Evolutionary conservation across 2,888 invertebrate species (phyloP).

Genomic region (Panopea generosa): DNA sequence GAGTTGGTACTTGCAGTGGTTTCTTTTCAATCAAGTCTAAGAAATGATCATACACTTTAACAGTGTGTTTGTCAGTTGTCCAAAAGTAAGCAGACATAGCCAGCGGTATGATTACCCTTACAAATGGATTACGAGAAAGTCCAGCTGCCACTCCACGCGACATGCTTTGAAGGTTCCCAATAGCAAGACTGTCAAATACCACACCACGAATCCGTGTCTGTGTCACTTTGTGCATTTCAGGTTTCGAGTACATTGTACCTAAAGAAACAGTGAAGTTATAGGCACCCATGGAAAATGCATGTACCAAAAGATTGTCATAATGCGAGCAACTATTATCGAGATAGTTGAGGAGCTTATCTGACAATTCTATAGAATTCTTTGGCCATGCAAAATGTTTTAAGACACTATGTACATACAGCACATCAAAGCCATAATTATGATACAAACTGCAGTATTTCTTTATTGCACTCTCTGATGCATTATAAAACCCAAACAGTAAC

Average conservation of each 20-base stretch:
- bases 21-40: slow-evolving; percentile 60
- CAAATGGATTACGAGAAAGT: slow-evolving; percentile 41
- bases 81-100: slow-evolving; percentile 65
- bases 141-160: slow-evolving; percentile 65
- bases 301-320: slow-evolving; percentile 65
- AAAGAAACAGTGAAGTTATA: slow-evolving; percentile 72
- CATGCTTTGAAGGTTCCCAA: slow-evolving; percentile 74
- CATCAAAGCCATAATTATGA: slow-evolving; percentile 67
- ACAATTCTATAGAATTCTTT: slow-evolving; percentile 62
- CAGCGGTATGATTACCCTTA: slow-evolving; percentile 57
- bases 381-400: slow-evolving; percentile 76
- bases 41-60: slow-evolving; percentile 69
- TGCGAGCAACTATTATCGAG: slow-evolving; percentile 28
- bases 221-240: slow-evolving; percentile 44
- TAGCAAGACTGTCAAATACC: slow-evolving; percentile 76
- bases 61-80: slow-evolving; percentile 67
- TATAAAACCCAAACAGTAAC: slow-evolving; percentile 74
- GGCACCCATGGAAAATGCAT: slow-evolving; percentile 76
- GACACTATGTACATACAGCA: slow-evolving; percentile 68
- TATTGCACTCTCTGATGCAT: slow-evolving; percentile 61
- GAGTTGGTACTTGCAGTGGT: slow-evolving; percentile 67
- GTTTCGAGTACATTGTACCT: slow-evolving; percentile 51
- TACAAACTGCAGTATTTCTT: slow-evolving; percentile 71
- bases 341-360: slow-evolving; percentile 56
- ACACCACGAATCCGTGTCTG: slow-evolving; percentile 59